These are phyloP conservation scores for Centruroides sculpturatus DNA, from an alignment of 1,140 invertebrate species.

Conservation along the genomic window DNA sequence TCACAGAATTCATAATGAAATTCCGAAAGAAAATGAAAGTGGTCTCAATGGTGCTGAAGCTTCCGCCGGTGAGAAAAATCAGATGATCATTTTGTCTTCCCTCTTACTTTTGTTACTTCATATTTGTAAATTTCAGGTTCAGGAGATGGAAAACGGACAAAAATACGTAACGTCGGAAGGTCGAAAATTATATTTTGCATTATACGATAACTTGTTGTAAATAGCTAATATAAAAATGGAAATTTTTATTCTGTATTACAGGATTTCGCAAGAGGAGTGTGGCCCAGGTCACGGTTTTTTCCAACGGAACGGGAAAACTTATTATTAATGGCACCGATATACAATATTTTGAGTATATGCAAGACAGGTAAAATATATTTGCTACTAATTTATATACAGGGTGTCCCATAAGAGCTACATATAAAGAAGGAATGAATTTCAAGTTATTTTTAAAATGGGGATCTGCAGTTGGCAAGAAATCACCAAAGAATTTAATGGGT, in stretches of 20 bases:
- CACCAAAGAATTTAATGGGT: no score
- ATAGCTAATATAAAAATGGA: no score
- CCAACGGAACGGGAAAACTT: constrained; percentile 65
- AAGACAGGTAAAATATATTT: constrained; percentile 29
- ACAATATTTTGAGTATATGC: constrained; percentile 51
- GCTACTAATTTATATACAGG: no score
- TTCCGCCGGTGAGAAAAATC: constrained; percentile 44
- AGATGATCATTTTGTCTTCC: no score
- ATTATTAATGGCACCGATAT: constrained; percentile 56
- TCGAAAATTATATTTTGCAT: no score
- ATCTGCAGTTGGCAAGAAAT: no score
- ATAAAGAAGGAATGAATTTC: no score
- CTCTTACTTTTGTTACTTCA: no score
- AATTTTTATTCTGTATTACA: constrained; percentile 22
- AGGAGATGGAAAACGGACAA: constrained; percentile 37
- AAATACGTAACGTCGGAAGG: constrained; percentile 42
- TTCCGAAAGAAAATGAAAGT: constrained; percentile 42
- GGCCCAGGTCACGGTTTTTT: constrained; percentile 47
- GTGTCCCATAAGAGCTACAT: no score
- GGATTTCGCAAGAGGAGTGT: constrained; percentile 47
- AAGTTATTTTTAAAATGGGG: no score
- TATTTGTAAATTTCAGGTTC: no score
- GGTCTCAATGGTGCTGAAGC: constrained; percentile 33
- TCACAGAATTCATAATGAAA: constrained; percentile 52
- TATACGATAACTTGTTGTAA: no score